Evolutionary conservation across 2,888 invertebrate species (phyloP), one percentile per base, ranked within the genome.

Genomic region (Hypomecis atomaria): DNA sequence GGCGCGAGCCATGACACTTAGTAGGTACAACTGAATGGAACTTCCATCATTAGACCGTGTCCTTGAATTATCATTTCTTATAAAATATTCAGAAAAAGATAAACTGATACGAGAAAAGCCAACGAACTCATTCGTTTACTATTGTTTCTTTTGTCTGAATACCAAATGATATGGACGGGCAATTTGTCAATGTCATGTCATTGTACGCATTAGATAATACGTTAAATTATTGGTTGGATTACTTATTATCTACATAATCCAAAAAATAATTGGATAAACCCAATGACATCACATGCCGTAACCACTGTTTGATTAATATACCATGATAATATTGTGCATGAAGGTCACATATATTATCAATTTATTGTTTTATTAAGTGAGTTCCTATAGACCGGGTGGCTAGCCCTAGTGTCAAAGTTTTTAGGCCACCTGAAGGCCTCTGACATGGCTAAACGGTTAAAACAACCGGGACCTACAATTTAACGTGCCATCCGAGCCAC

Each of bases 111-210:
- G 11, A 47, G 1, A 6, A 47, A 34, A 47, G 34, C 33, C 6
- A 47, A 33, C 47, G 47, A 33, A 47, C 47, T 10, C 23, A 23
- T 23, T 23, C 23, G 23, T 23, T 23, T 23, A 23, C 23, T 23
- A 23, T 23, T 23, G 23, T 23, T 23, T 23, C 23, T 23, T 23
- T 3, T 23, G 23, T 23, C 9, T 47, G 47, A 47, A 47, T 23
- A 34, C 5, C 47, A 23, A 45, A 45, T 23, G 47, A 47, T 33
- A 33, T 47, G 33, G 2, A n/a, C n/a, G 36, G 4, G 34, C n/a
- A 48, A 48, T 48, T 48, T 48, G 36, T 48, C 48, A 48, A 48
- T 36, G 48, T 48, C 47, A 47, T 2, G 47, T 47, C n/a, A 48
- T n/a, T 34, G 34, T 11, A 48, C 7, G 47, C 11, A 34, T 34